Percentiles rank a stretch among this genome's conserved stretches.
phyloP scores from a whole-genome alignment of 2,113 vertebrate species.

The Cettia cetti region DNA sequence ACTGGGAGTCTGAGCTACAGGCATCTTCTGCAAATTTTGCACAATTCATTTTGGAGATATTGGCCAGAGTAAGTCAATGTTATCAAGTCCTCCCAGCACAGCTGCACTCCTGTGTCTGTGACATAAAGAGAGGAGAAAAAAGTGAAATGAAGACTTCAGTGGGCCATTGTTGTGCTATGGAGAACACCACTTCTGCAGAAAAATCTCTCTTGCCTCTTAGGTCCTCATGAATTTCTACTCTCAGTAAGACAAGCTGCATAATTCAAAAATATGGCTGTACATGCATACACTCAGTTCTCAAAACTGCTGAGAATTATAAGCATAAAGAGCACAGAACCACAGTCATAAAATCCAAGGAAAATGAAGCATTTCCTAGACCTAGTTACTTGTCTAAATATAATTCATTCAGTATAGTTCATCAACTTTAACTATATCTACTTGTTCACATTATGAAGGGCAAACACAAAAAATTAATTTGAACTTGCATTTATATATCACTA shows the following conservation, averaged over 20 bases:
- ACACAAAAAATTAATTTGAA: neutral
- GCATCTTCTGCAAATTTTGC: neutral
- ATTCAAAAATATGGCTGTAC: slow-evolving; percentile 5
- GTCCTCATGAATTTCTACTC: neutral
- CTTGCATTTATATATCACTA: neutral
- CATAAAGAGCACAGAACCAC: neutral
- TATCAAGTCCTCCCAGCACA: neutral
- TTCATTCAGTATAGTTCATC: slow-evolving; percentile 23
- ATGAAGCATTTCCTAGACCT: neutral
- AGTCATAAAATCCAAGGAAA: slow-evolving; percentile 29
- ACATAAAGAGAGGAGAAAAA: neutral
- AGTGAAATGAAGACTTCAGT: neutral
- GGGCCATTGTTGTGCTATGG: neutral
- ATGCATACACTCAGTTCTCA: neutral
- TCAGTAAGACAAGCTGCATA: neutral
- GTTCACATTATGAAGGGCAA: slow-evolving; percentile 30
- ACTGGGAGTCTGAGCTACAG: neutral
- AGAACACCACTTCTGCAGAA: neutral
- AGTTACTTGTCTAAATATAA: slow-evolving; percentile 25
- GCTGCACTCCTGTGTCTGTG: neutral
- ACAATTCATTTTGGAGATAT: neutral
- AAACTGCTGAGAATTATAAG: slow-evolving; percentile 28
- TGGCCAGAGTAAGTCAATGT: neutral
- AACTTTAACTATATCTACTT: slow-evolving; percentile 21
- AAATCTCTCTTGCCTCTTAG: neutral